Conservation (phyloP, 1,140 invertebrate genomes). For the Brachionus rotundiformis region DNA sequence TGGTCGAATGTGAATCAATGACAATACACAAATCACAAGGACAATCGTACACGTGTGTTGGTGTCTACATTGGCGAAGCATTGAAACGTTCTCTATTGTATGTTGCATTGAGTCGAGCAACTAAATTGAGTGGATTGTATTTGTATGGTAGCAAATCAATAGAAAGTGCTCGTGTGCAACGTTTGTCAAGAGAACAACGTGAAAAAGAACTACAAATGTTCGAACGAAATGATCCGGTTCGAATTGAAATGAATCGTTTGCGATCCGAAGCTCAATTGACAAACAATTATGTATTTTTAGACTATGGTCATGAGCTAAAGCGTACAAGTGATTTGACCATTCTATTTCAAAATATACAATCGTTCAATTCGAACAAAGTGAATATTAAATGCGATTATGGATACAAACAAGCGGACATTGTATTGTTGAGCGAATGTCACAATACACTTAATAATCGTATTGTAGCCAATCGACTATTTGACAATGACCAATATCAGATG, state of each 20-base stretch:
- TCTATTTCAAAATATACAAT: background rate
- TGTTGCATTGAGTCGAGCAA: background rate
- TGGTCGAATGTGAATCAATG: too few relatives aligned
- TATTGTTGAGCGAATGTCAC: background rate
- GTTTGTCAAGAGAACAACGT: background rate
- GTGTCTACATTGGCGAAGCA: too few relatives aligned
- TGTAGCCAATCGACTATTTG: background rate
- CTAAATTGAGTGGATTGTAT: background rate
- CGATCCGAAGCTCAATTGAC: background rate
- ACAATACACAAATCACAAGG: too few relatives aligned
- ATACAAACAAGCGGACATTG: background rate
- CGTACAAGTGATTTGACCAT: background rate
- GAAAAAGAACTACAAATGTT: background rate
- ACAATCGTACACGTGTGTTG: too few relatives aligned
- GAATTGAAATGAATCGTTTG: background rate
- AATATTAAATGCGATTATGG: background rate
- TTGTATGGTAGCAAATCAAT: background rate
- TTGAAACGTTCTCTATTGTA: background rate
- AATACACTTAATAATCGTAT: background rate
- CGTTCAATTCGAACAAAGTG: background rate
- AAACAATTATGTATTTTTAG: background rate
- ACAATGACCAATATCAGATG: background rate
- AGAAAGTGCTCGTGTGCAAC: background rate
- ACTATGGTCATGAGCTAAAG: background rate
- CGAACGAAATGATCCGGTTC: too few relatives aligned